Evolutionary conservation across 2,888 invertebrate species (phyloP).

Genomic region (Anorthoa munda): DNA sequence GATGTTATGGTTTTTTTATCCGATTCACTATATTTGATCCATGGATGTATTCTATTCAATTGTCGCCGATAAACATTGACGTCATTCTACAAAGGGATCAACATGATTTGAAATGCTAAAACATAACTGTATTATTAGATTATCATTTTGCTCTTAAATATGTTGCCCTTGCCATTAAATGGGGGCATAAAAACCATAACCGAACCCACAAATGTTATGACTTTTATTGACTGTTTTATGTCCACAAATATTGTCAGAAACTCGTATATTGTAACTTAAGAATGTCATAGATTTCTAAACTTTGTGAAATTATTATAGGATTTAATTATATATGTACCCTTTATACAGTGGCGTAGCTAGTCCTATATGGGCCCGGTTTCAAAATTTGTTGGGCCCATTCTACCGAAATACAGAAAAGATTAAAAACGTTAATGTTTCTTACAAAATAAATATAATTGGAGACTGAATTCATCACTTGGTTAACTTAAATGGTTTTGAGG

Average conservation of each 20-base stretch:
- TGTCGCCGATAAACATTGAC: neutral
- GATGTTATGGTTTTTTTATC: too few relatives aligned
- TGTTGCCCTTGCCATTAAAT: slow-evolving; percentile 6
- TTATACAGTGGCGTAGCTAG: too few relatives aligned
- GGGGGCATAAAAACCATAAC: slow-evolving; percentile 9
- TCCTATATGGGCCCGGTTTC: too few relatives aligned
- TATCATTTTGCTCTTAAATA: slow-evolving; percentile 20
- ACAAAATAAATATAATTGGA: too few relatives aligned
- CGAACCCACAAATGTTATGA: slow-evolving; percentile 28
- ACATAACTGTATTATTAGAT: slow-evolving; percentile 14
- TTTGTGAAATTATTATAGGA: slow-evolving; percentile 3
- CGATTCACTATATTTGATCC: neutral
- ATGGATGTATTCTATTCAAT: neutral
- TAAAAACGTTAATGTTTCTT: too few relatives aligned
- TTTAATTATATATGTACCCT: too few relatives aligned
- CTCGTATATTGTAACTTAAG: slow-evolving; percentile 26
- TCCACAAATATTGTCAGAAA: slow-evolving; percentile 12
- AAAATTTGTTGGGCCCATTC: too few relatives aligned
- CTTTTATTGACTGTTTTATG: slow-evolving; percentile 29
- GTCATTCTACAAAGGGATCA: slow-evolving; percentile 7
- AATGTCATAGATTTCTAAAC: slow-evolving; percentile 39
- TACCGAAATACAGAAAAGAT: too few relatives aligned
- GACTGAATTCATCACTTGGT: too few relatives aligned
- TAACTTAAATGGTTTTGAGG: too few relatives aligned
- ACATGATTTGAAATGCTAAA: slow-evolving; percentile 32